Evolutionary conservation across 2,888 invertebrate genomes (phyloP).

Genomic region (Sarcophaga rosellei): DNA sequence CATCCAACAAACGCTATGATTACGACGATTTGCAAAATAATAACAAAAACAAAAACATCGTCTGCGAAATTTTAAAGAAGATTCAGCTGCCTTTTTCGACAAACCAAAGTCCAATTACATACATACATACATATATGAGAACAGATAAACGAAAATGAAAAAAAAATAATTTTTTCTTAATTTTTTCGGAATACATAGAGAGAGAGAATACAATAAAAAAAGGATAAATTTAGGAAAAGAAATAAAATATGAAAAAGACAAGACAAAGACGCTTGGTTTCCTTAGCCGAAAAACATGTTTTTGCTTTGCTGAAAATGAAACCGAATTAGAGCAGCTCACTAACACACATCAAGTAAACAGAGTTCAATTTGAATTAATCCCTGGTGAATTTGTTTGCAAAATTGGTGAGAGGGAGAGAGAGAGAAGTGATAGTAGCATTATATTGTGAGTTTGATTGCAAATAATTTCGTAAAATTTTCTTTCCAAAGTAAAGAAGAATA

Average conservation of each 20-base stretch:
- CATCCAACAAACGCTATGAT: conserved; percentile 47
- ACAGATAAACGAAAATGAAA: no score
- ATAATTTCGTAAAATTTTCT: conserved; percentile 4
- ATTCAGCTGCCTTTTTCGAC: conserved; percentile 55
- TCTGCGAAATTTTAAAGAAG: conserved; percentile 34
- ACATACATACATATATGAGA: no score
- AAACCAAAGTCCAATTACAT: conserved; percentile 28
- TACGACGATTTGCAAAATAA: conserved; percentile 31
- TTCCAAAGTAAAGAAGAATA: background rate
- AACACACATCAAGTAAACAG: background rate
- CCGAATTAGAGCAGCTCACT: background rate
- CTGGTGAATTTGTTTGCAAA: background rate
- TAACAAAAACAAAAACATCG: conserved; percentile 29
- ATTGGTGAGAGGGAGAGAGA: no score
- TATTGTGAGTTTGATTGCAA: background rate
- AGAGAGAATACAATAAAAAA: background rate
- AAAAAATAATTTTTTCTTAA: no score
- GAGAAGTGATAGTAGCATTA: no score
- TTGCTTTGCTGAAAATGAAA: conserved; percentile 26
- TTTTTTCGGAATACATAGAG: background rate
- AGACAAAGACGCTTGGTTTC: conserved; percentile 31
- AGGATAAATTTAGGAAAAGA: background rate
- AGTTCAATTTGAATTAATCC: no score
- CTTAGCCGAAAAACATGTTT: conserved; percentile 31
- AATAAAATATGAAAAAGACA: background rate